Base-by-base conservation (phyloP, 2,888 invertebrate genomes). In the Schizaphis graminum region DNA sequence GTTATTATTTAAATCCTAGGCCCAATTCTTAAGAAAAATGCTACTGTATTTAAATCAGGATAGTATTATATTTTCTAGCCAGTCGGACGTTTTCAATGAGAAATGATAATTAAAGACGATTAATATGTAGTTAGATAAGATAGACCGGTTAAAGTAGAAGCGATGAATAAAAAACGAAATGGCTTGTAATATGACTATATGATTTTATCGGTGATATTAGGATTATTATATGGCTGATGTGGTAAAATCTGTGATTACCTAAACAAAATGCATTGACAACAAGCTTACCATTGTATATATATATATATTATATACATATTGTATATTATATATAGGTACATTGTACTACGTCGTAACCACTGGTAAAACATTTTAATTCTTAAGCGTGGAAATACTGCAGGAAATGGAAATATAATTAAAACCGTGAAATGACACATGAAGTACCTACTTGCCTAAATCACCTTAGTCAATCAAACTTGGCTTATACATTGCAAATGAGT, bases 321-420 rank as follows among this genome's bases (percentile, higher is more conserved):
- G n/a, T n/a, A n/a, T n/a, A n/a, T n/a, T n/a, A n/a, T n/a, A n/a
- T n/a, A n/a, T n/a, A n/a, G n/a, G n/a, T n/a, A n/a, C n/a, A n/a
- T n/a, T n/a, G 28, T n/a, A 16, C 1, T 67, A n/a, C 0, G 5
- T n/a, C n/a, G 0, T 16, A 67, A n/a, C n/a, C 1, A n/a, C n/a
- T 16, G 13, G 28, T 61, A n/a, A 61, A 61, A 61, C 4, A 61
- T 53, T 53, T 53, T 21, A 53, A 3, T 53, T 21, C 53, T 53
- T 21, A 21, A 21, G 21, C 16, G 5, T 53, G 53, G 5, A 53
- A 53, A 53, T 53, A 53, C 16, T 53, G n/a, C n/a, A n/a, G n/a
- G n/a, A n/a, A n/a, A n/a, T n/a, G 53, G 5, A 53, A 53, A 53
- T 53, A 53, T 53, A 21, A 53, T 21, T 53, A 53, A 53, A 21